Evolutionary conservation across 2,888 invertebrate species (phyloP), one percentile per base, ranked within the genome.

Genomic region (Cheilosia pagana): DNA sequence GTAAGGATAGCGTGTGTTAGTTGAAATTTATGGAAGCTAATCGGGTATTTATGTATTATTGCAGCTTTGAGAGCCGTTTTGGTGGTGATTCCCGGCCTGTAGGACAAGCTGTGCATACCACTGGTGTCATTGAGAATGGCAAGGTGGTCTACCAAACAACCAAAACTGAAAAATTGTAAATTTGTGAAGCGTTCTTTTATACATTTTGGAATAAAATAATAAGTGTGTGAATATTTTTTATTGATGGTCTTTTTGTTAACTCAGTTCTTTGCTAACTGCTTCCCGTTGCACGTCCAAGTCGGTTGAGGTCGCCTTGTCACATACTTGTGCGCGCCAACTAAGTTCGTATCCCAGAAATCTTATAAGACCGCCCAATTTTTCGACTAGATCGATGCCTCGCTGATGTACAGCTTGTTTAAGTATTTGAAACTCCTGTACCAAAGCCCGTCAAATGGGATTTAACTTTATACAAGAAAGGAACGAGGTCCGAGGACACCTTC

Each of bases 21-120:
- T 25, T 21, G 21, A 10, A 43, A 21, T 21, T 39, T 21, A 16
- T 63, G 14, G 3, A 70, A 10, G 10, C 14, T 31, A 16, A 41
- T 21, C 6, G 35, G 41, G 10, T 72, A 35, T 12, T 12, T 35
- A 12, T 35, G 10, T 35, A 35, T 35, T 35, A 3, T 35, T 78
- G 8, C 57, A 88, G 88, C 25, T 65, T 88, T 50, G 57, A 62
- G 19, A 87, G 86, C 59, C 87, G 87, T 71, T 87, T 87, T 43
- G 85, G 87, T 52, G 82, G 53, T 45, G 72, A 53, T 8, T 43
- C 60, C 7, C 52, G 5, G 12, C 12, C 0, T 1, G n/a, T 48
- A 68, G 87, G 88, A 43, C 81, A 88, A 39, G 76, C 87, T 53
- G 63, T 87, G 10, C 86, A 85, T 28, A 87, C 87, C 14, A 53